Conservation (phyloP, 2,888 invertebrate genomes). For the Steinernema carpocapsae region DNA sequence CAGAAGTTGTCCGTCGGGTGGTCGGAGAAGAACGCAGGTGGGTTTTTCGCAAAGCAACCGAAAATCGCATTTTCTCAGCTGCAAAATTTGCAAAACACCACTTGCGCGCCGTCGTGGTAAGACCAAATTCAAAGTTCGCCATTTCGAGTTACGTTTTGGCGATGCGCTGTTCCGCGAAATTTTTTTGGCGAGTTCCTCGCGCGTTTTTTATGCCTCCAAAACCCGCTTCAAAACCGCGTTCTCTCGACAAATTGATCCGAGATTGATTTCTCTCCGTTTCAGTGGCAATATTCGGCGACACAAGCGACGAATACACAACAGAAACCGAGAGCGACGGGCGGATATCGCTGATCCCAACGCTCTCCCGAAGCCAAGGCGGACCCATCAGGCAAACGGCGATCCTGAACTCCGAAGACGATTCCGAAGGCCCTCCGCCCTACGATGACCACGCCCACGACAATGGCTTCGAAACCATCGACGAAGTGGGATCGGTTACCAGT, state of each 20-base stretch:
- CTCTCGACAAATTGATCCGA: neutral
- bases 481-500: constrained; percentile 54
- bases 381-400: constrained; percentile 40
- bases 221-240: neutral
- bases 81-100: too few relatives aligned
- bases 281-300: constrained; percentile 67
- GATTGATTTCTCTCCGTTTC: constrained; percentile 36
- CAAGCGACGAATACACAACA: constrained; percentile 64
- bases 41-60: neutral
- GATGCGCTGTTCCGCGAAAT: too few relatives aligned
- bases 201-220: neutral
- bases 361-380: neutral
- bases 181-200: too few relatives aligned
- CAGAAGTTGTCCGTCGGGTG: constrained; percentile 66
- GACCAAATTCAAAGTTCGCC: neutral
- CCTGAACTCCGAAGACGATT: constrained; percentile 36
- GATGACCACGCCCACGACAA: constrained; percentile 17
- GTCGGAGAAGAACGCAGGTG: constrained; percentile 67
- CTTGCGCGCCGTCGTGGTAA: too few relatives aligned
- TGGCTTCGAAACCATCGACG: constrained; percentile 26
- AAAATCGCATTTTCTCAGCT: neutral
- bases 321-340: constrained; percentile 55
- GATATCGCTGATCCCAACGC: constrained; percentile 40
- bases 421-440: constrained; percentile 34
- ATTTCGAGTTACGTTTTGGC: too few relatives aligned